These are phyloP conservation scores for Lasioglossum villosulum DNA, from an alignment of 2,888 invertebrate species.

Conservation along the genomic window DNA sequence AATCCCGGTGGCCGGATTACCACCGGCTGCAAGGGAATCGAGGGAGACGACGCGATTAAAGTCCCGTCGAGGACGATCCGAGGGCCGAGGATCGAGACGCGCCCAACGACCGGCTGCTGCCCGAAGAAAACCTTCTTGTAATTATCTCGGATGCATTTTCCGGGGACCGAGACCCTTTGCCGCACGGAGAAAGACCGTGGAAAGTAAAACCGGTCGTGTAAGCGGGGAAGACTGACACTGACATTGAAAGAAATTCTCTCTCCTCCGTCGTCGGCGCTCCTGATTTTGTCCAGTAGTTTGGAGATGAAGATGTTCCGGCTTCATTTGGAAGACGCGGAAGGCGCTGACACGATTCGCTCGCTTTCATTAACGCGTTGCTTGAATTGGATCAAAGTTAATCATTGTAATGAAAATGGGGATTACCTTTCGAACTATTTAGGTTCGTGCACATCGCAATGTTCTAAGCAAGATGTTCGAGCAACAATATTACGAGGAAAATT, in stretches of 20 bases:
- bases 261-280: not conserved
- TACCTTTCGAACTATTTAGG: too few relatives aligned
- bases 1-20: constrained; percentile 33
- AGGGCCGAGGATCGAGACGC: constrained; percentile 2
- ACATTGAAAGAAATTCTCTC: not conserved
- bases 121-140: not conserved
- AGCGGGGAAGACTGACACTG: not conserved
- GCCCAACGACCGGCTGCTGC: not conserved
- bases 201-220: not conserved
- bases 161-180: not conserved
- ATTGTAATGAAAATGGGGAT: too few relatives aligned
- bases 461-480: too few relatives aligned
- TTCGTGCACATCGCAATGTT: too few relatives aligned
- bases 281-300: not conserved
- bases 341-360: not conserved
- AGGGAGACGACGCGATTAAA: constrained; percentile 23
- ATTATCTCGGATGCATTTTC: constrained; percentile 2
- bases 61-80: constrained; percentile 15
- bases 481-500: too few relatives aligned
- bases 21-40: constrained; percentile 30
- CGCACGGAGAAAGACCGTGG: not conserved
- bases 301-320: not conserved
- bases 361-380: too few relatives aligned
- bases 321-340: not conserved
- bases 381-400: too few relatives aligned